phyloP scores from a whole-genome alignment of 1,140 invertebrate genomes.

The Lycorma delicatula region DNA sequence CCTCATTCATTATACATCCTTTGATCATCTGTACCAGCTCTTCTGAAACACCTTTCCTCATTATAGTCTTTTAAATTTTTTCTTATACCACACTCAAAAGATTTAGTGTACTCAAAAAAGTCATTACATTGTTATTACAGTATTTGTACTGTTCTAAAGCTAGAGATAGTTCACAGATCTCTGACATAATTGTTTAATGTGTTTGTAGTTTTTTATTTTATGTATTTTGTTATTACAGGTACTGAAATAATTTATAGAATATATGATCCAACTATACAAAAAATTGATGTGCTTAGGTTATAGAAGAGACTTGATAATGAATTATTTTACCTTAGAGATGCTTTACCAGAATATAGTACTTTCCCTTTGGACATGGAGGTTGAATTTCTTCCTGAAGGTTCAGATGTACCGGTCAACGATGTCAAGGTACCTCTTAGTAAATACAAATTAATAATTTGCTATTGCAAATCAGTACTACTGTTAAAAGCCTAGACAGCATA shows the following conservation, averaged over 20 bases:
- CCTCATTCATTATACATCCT: too few relatives aligned
- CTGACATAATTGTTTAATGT: conserved; percentile 11
- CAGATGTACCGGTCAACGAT: conserved; percentile 76
- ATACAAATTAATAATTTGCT: background rate
- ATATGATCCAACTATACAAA: conserved; percentile 88
- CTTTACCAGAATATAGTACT: conserved; percentile 83
- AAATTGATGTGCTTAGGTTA: conserved; percentile 80
- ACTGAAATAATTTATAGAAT: conserved; percentile 83
- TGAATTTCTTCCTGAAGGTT: conserved; percentile 65
- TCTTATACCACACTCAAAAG: too few relatives aligned
- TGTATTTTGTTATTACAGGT: conserved; percentile 51
- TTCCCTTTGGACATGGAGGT: conserved; percentile 88
- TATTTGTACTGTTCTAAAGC: too few relatives aligned
- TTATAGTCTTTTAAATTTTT: too few relatives aligned
- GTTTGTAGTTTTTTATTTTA: conserved; percentile 17
- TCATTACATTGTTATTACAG: too few relatives aligned
- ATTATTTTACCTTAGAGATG: conserved; percentile 86
- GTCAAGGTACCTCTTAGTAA: conserved; percentile 54
- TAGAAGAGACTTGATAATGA: conserved; percentile 91
- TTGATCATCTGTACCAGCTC: too few relatives aligned
- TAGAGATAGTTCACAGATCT: too few relatives aligned
- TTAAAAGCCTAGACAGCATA: background rate
- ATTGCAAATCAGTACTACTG: background rate
- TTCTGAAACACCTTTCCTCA: too few relatives aligned
- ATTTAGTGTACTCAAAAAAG: too few relatives aligned